phyloP scores from a whole-genome alignment of 1,140 invertebrate species.

The Melipona quadrifasciata region DNA sequence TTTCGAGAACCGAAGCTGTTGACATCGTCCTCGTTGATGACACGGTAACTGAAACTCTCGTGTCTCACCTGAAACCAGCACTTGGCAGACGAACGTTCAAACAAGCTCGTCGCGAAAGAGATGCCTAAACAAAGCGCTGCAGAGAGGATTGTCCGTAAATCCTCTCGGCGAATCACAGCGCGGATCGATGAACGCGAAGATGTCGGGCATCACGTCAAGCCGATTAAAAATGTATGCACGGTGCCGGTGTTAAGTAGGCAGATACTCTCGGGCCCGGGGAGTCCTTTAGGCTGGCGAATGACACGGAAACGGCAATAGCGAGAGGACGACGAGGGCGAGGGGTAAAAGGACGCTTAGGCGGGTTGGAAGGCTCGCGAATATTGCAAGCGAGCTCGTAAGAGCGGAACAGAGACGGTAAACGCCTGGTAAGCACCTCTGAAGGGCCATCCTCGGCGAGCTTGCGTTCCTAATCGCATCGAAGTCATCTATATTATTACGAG shows the following conservation, averaged over 20 bases:
- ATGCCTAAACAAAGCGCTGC: neutral
- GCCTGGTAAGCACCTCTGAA: slow-evolving; percentile 77
- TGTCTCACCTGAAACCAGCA: neutral
- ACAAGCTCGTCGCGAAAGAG: neutral
- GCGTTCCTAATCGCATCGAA: slow-evolving; percentile 76
- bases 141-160: neutral
- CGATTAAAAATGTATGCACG: slow-evolving; percentile 75
- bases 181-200: slow-evolving; percentile 46
- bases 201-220: slow-evolving; percentile 53
- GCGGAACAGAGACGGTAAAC: slow-evolving; percentile 52
- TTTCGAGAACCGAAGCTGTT: no score
- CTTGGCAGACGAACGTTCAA: neutral
- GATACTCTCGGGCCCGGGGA: slow-evolving; percentile 57
- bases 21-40: no score
- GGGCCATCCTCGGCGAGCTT: slow-evolving; percentile 70
- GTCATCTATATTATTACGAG: slow-evolving; percentile 77
- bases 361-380: slow-evolving; percentile 54
- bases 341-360: slow-evolving; percentile 50
- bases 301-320: slow-evolving; percentile 33
- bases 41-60: no score
- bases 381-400: slow-evolving; percentile 36
- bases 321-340: slow-evolving; percentile 38
- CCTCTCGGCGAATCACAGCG: neutral
- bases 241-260: slow-evolving; percentile 72
- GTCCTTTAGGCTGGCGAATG: slow-evolving; percentile 62